These are phyloP conservation scores for Pseudotriccus pelzelni DNA, from an alignment of 2,797 vertebrate genomes.

Conservation along the genomic window DNA sequence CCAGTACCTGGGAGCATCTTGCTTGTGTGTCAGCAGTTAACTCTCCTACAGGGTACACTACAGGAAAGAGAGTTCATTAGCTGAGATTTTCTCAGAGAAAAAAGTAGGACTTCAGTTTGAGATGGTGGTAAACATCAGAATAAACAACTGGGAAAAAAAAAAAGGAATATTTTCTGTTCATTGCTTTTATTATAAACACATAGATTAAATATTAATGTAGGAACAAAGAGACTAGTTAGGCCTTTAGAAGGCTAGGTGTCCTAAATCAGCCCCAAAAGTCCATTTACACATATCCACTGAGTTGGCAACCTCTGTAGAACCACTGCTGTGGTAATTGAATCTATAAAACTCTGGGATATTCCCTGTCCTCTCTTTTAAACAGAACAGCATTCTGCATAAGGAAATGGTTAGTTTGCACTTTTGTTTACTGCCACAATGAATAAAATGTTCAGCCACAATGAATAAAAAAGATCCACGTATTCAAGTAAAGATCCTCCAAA, in stretches of 20 bases:
- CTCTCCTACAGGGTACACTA: neutral
- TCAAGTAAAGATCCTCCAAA: neutral
- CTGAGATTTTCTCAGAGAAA: neutral
- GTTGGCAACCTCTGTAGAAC: neutral
- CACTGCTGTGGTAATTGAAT: neutral
- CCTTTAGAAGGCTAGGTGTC: neutral
- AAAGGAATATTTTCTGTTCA: neutral
- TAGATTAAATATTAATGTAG: constrained; percentile 15
- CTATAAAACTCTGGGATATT: neutral
- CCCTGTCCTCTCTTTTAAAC: neutral
- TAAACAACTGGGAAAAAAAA: neutral
- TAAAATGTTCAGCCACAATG: neutral
- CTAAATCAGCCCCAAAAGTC: neutral
- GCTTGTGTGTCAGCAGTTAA: neutral
- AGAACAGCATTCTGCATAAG: neutral
- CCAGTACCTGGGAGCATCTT: neutral
- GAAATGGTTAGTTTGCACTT: neutral
- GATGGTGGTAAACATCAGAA: neutral
- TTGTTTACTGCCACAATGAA: neutral
- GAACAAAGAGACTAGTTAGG: neutral
- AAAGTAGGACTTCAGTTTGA: neutral
- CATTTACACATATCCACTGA: neutral
- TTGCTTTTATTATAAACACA: constrained; percentile 22
- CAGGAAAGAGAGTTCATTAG: neutral
- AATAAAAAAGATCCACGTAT: neutral